Evolutionary conservation across 2,113 vertebrate species (phyloP).

Genomic region (Cathartes aura): DNA sequence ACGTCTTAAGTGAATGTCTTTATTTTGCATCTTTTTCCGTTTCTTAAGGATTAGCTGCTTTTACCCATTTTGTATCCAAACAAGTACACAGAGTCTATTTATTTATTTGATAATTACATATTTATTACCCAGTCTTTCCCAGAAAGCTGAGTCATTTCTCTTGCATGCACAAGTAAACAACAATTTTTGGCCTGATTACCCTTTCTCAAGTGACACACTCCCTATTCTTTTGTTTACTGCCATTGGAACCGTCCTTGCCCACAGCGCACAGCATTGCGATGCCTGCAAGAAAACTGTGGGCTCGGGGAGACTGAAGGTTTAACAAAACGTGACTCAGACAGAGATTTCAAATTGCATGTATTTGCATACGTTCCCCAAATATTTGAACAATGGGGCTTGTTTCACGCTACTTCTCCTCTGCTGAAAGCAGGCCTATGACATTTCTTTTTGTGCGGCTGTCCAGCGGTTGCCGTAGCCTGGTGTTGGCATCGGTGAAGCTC

Average conservation of each 20-base stretch:
- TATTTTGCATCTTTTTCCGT: not conserved
- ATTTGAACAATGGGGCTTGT: not conserved
- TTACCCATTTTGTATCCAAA: not conserved
- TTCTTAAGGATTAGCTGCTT: not conserved
- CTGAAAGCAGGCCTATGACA: not conserved
- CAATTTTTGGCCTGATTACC: not conserved
- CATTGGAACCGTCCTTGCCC: not conserved
- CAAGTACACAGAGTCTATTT: not conserved
- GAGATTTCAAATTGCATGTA: not conserved
- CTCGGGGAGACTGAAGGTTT: not conserved
- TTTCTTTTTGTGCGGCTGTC: fast-evolving
- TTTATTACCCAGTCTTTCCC: not conserved
- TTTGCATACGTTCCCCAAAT: not conserved
- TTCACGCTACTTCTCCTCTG: not conserved
- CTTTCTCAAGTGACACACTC: not conserved
- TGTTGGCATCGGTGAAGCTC: fast-evolving
- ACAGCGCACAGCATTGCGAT: fast-evolving
- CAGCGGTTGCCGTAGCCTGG: not conserved
- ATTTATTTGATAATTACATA: not conserved
- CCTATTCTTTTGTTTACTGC: not conserved
- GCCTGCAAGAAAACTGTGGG: fast-evolving
- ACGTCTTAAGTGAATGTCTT: not conserved
- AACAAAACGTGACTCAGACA: not conserved
- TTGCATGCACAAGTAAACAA: not conserved
- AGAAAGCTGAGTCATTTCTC: not conserved